These are phyloP conservation scores for Melinopterus prodromus DNA, from an alignment of 2,888 invertebrate species.

Conservation along the genomic window DNA sequence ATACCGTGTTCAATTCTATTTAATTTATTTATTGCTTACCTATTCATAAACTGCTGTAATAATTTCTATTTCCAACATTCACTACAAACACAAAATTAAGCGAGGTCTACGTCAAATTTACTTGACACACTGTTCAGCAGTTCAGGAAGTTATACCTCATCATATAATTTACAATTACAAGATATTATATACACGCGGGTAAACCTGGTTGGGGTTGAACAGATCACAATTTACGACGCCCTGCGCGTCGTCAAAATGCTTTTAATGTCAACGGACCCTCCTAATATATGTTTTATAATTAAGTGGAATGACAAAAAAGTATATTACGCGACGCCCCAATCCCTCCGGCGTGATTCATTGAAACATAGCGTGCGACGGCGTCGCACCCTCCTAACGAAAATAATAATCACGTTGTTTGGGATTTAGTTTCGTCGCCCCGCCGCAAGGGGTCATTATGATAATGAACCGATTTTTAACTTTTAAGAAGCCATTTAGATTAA, in stretches of 20 bases:
- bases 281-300: slow-evolving; percentile 24
- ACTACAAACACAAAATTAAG: too few relatives aligned
- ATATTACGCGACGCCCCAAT: slow-evolving; percentile 7
- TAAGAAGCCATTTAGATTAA: slow-evolving; percentile 16
- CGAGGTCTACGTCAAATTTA: too few relatives aligned
- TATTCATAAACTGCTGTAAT: too few relatives aligned
- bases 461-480: slow-evolving; percentile 21
- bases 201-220: not conserved
- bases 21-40: too few relatives aligned
- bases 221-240: not conserved
- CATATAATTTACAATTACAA: not conserved
- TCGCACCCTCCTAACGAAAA: slow-evolving; percentile 36
- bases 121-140: too few relatives aligned
- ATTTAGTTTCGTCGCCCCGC: slow-evolving; percentile 22
- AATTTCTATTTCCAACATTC: too few relatives aligned
- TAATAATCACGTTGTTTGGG: slow-evolving; percentile 36
- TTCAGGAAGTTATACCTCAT: too few relatives aligned
- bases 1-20: too few relatives aligned
- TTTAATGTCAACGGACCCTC: slow-evolving; percentile 5
- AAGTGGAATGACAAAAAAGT: slow-evolving; percentile 18
- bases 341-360: slow-evolving; percentile 39
- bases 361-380: slow-evolving; percentile 45
- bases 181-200: not conserved
- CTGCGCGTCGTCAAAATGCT: not conserved
- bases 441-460: slow-evolving; percentile 29